Percentiles rank a stretch among this genome's conserved stretches.
phyloP scores from a whole-genome alignment of 2,113 vertebrate species.

The Cyrtonyx montezumae region DNA sequence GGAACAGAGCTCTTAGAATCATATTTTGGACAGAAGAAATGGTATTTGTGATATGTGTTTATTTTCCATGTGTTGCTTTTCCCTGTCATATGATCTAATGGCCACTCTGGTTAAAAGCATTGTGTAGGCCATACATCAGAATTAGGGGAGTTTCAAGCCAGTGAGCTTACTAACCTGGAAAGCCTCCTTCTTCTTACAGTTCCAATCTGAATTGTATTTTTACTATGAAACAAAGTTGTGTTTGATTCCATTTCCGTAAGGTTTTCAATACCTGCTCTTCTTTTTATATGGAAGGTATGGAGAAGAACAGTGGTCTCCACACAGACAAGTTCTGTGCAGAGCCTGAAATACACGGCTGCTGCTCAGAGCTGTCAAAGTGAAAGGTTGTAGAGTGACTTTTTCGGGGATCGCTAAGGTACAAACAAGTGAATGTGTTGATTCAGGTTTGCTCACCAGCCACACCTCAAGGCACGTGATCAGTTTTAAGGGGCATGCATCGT shows the following conservation, averaged over 20 bases:
- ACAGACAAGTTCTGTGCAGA: not conserved
- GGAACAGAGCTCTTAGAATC: slow-evolving; percentile 24
- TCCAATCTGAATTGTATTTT: not conserved
- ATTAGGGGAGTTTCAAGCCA: not conserved
- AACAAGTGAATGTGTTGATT: not conserved
- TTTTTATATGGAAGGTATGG: not conserved
- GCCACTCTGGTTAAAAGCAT: not conserved
- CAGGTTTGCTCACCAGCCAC: not conserved
- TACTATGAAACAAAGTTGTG: not conserved
- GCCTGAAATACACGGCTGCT: not conserved
- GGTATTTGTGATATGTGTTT: not conserved
- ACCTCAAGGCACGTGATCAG: not conserved
- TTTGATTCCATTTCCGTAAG: not conserved
- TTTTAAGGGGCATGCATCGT: not conserved
- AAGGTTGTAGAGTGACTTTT: not conserved
- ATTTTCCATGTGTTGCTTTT: slow-evolving; percentile 15
- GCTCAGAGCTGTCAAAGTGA: not conserved
- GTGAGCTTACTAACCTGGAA: not conserved
- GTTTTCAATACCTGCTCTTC: not conserved
- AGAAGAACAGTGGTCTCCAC: not conserved
- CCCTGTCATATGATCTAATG: not conserved
- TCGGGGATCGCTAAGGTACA: not conserved
- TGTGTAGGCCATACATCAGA: slow-evolving; percentile 29
- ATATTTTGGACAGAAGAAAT: slow-evolving; percentile 48
- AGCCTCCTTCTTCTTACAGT: not conserved